Evolutionary conservation across 2,888 invertebrate genomes (phyloP), one percentile per base, ranked within the genome.

Genomic region (Lithophane socia): DNA sequence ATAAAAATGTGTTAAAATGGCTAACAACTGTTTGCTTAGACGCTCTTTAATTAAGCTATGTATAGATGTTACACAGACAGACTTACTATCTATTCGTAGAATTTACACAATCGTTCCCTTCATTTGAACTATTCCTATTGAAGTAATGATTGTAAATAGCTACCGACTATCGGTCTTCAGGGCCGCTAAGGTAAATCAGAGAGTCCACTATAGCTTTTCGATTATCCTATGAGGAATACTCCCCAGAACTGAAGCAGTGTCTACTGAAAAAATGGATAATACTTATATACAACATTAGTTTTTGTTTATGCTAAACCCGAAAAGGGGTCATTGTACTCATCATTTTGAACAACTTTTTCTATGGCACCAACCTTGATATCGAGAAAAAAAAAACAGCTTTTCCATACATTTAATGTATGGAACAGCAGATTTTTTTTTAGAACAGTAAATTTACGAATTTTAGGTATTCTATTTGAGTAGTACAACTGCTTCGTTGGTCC

Each of bases 1-100:
- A 18, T 77, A 70, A 70, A 52, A 58, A 37, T 47, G 12, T 73
- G 37, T n/a, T 4, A 21, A n/a, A 29, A 77, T 78, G 63, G 16
- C 37, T 16, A 52, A 52, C 7, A 67, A 67, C n/a, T 52, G 13
- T 24, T 16, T 54, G 52, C 10, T 37, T n/a, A 29, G 5, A 29
- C 1, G 60, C 16, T 37, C n/a, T 21, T 29, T 13, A 21, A 29
- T 29, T 13, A 24, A 29, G 21, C 16, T 73, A 18, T 56, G 3
- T 37, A 42, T 10, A 49, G 9, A 24, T 8, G 24, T 21, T 47
- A 65, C 10, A 47, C 12, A 29, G 4, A 16, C 18, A 5, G 0
- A 70, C 13, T 71, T 5, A 42, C 4, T 16, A 16, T 24, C 12
- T 66, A 18, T 3, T 52, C 10, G 8, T 13, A 10, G 4, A 37